Conservation (phyloP, 2,113 vertebrate species). For the Cochlearius cochlearius region DNA sequence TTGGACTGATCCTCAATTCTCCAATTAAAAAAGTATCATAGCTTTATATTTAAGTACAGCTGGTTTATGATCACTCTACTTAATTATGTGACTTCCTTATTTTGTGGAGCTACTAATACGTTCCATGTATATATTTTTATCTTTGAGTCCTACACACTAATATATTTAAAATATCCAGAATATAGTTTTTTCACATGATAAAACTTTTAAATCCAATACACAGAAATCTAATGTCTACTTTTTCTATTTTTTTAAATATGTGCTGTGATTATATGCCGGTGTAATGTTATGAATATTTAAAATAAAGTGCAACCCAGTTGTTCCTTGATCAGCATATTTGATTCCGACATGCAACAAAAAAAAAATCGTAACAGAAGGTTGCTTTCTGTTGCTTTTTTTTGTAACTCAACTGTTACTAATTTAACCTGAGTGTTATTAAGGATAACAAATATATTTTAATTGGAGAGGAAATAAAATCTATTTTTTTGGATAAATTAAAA, state of each 20-base stretch:
- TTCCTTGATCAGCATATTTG: not conserved
- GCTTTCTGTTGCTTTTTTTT: not conserved
- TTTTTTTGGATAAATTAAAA: not conserved
- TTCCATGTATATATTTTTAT: not conserved
- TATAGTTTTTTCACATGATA: not conserved
- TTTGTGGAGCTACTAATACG: not conserved
- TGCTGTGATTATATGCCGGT: not conserved
- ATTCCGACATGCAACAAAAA: not conserved
- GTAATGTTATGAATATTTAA: not conserved
- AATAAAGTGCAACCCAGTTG: not conserved
- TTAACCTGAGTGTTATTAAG: not conserved
- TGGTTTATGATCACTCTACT: not conserved
- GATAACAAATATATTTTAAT: not conserved
- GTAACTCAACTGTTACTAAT: not conserved
- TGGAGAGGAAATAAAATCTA: not conserved
- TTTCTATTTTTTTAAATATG: conserved; percentile 20
- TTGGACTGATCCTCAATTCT: not conserved
- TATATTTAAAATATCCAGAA: not conserved
- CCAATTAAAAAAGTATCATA: not conserved
- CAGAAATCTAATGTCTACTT: not conserved
- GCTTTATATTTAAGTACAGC: not conserved
- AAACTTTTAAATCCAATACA: not conserved
- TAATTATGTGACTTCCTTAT: not conserved
- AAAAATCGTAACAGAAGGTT: not conserved
- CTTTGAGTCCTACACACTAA: not conserved